Base-by-base conservation (phyloP, 92 coral and sea anemone genomes). In the Montipora capitata region DNA sequence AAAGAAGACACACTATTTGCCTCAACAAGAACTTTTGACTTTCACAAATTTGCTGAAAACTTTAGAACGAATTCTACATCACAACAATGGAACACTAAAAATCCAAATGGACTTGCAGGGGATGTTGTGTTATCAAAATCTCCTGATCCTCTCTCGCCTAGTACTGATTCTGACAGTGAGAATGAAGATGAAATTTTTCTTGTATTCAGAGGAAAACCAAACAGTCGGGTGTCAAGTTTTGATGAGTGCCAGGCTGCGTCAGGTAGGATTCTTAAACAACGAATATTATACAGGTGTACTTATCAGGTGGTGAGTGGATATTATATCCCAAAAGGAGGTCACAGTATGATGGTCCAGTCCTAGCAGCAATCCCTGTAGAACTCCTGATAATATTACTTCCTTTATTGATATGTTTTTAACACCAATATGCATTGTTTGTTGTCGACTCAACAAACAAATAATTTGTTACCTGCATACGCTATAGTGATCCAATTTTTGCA, bases 161-260 rank as follows among this genome's bases (percentile, higher is more conserved):
- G 81, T 41, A 87, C 93, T 57, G 92, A 91, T 72, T 80, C 89
- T 71, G 84, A 88, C 43, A 88, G 84, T 52, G 80, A 93, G 5
- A 94, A 89, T 15, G 86, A 93, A 6, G 98, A 95, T 90, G 98
- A 95, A 86, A 81, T 95, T 41, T 95, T 95, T 78, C 81, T 93
- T 68, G 87, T 95, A 64, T 93, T 95, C 80, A 88, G 98, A 67
- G 89, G 88, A 65, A 93, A 89, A 74, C 92, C 86, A 58, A 79
- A 79, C 39, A 90, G 83, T 64, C 88, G 92, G 71, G 75, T 79
- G 45, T 92, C 93, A 77, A 88, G 94, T 56, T 94, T 98, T 74
- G 98, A 98, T 54, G 98, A 96, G 68, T 85, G 95, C 71, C 98
- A 98, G 65, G 98, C 98, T 14, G 97, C 98, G 2, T 97, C 98